phyloP scores from a whole-genome alignment of 2,797 vertebrate genomes.

The Leptodactylus fallax region DNA sequence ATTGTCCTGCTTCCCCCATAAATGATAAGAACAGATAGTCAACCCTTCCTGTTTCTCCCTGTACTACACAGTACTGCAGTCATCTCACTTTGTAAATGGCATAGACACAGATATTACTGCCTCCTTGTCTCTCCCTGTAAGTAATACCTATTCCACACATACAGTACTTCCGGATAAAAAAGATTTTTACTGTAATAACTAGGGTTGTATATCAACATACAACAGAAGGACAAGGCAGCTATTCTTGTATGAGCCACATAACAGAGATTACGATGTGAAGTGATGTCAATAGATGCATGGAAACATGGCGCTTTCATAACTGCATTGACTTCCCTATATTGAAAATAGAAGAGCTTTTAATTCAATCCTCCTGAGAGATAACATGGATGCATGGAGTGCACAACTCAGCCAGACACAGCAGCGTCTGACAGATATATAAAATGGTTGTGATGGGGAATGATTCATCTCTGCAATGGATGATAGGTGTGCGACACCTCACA shows the following conservation, averaged over 20 bases:
- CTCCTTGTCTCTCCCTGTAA: background rate
- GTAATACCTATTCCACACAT: no score
- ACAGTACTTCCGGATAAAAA: no score
- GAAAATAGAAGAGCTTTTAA: background rate
- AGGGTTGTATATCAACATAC: no score
- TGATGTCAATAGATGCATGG: background rate
- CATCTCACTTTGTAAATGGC: background rate
- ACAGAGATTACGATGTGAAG: no score
- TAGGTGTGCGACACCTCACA: constrained; percentile 9
- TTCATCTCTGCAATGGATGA: constrained; percentile 5
- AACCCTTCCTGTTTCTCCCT: background rate
- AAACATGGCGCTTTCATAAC: background rate
- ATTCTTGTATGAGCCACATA: no score
- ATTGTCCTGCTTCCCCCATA: background rate
- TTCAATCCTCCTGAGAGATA: background rate
- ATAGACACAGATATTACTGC: background rate
- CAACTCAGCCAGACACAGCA: background rate
- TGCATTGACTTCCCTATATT: background rate
- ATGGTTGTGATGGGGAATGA: constrained; percentile 37
- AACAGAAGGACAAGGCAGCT: no score
- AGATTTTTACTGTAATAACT: no score
- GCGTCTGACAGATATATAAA: constrained; percentile 45
- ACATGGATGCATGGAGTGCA: background rate
- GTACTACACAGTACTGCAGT: no score
- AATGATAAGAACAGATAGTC: background rate